These are phyloP conservation scores for Cyclura pinguis DNA, from an alignment of 2,797 vertebrate genomes.

Conservation along the genomic window DNA sequence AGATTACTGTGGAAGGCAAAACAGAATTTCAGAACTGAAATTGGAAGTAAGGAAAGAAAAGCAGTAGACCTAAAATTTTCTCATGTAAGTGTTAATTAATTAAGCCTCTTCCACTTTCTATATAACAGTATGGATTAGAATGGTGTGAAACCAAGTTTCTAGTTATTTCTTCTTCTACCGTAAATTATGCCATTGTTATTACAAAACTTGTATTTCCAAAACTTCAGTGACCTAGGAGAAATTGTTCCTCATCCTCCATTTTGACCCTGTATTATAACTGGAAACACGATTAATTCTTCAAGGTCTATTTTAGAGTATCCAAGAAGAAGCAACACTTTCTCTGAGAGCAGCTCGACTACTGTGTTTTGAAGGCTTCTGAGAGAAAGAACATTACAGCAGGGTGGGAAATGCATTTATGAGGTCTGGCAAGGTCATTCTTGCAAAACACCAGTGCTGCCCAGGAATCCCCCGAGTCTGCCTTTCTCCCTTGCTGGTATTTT, in stretches of 20 bases:
- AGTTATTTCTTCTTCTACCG: neutral
- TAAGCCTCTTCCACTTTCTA: neutral
- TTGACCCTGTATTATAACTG: neutral
- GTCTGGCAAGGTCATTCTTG: too few species aligned
- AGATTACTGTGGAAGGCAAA: conserved; percentile 18
- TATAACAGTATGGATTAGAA: neutral
- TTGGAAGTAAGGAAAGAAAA: rapidly evolving
- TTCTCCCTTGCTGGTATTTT: too few species aligned
- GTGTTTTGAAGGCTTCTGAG: conserved; percentile 31
- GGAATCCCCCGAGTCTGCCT: too few species aligned
- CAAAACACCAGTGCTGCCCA: too few species aligned
- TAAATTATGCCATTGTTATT: neutral
- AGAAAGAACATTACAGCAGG: conserved; percentile 64
- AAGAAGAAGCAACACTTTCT: neutral
- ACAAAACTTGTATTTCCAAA: neutral
- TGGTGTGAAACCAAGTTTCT: neutral
- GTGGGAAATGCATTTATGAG: too few species aligned
- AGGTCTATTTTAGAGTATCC: neutral
- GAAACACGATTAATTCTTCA: neutral
- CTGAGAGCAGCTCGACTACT: neutral
- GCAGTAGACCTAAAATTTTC: neutral
- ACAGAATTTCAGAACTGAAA: neutral
- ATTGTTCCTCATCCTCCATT: neutral
- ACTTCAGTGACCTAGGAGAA: neutral
- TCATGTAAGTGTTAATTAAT: neutral